A percentile compares a stretch with the other conserved stretches of the same genome.
Conservation (phyloP, 1,140 invertebrate species). For the Phthorimaea operculella region DNA sequence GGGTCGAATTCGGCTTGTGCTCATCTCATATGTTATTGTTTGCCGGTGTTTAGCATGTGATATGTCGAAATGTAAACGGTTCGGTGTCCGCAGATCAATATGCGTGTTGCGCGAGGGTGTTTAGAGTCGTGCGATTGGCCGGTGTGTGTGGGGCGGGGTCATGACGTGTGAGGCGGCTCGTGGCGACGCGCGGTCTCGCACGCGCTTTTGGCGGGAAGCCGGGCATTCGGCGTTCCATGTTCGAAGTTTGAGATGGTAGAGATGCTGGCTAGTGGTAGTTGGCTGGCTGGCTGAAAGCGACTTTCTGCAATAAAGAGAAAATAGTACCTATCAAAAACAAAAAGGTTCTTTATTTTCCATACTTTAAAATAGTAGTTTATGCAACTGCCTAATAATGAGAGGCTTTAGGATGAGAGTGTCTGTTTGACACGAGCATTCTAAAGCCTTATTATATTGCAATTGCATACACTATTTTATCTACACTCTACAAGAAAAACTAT, state of each 20-base stretch:
- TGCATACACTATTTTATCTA: too few relatives aligned
- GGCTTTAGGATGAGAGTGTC: too few relatives aligned
- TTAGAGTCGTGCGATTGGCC: slow-evolving; percentile 55
- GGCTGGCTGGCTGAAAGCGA: background rate
- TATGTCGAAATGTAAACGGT: slow-evolving; percentile 66
- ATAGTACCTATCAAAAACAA: too few relatives aligned
- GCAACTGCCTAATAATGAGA: too few relatives aligned
- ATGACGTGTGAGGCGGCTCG: slow-evolving; percentile 55
- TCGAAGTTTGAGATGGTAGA: slow-evolving; percentile 18
- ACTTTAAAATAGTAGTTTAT: too few relatives aligned
- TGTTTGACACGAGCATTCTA: too few relatives aligned
- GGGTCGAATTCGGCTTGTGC: slow-evolving; percentile 21
- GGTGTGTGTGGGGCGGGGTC: slow-evolving; percentile 54
- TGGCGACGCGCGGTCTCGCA: slow-evolving; percentile 38
- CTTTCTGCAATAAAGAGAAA: too few relatives aligned
- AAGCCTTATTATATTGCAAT: too few relatives aligned
- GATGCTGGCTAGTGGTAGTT: background rate
- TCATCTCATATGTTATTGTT: slow-evolving; percentile 55
- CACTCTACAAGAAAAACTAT: too few relatives aligned
- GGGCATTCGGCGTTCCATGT: slow-evolving; percentile 40
- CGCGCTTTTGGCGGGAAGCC: slow-evolving; percentile 55
- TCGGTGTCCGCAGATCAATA: slow-evolving; percentile 64
- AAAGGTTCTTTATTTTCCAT: too few relatives aligned
- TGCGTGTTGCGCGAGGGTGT: slow-evolving; percentile 62
- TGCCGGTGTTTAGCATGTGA: slow-evolving; percentile 64